Conservation (phyloP, 2,797 vertebrate species). For the Phoebastria nigripes region DNA sequence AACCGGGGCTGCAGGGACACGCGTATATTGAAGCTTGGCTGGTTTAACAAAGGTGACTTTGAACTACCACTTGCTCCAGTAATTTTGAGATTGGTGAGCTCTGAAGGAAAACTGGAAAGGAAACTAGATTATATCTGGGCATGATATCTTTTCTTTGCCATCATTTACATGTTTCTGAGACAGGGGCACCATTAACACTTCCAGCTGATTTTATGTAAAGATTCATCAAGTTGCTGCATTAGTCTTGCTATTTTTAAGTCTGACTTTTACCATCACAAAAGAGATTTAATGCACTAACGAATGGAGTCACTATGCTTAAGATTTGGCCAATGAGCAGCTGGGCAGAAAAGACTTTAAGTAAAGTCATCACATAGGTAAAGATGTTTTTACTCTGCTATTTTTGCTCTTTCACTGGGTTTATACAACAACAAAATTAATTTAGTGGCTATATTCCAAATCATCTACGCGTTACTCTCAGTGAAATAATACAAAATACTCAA, state of each 20-base stretch:
- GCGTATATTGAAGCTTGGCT: neutral
- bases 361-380: neutral
- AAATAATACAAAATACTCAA: neutral
- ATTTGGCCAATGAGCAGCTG: neutral
- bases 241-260: neutral
- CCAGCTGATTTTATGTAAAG: neutral
- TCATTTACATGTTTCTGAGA: neutral
- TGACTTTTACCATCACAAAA: neutral
- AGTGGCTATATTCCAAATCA: neutral
- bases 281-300: neutral
- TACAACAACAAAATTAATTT: neutral
- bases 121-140: neutral
- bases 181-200: neutral
- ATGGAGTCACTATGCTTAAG: neutral
- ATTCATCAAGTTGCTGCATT: neutral
- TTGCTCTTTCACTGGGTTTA: neutral
- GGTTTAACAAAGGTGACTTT: conserved; percentile 31
- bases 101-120: neutral
- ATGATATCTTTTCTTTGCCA: neutral
- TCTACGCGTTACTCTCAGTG: neutral
- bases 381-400: neutral
- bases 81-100: neutral
- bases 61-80: neutral
- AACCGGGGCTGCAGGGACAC: neutral
- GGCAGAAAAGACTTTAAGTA: neutral